Conservation (phyloP, 2,888 invertebrate genomes). For the Protodeltote pygarga region DNA sequence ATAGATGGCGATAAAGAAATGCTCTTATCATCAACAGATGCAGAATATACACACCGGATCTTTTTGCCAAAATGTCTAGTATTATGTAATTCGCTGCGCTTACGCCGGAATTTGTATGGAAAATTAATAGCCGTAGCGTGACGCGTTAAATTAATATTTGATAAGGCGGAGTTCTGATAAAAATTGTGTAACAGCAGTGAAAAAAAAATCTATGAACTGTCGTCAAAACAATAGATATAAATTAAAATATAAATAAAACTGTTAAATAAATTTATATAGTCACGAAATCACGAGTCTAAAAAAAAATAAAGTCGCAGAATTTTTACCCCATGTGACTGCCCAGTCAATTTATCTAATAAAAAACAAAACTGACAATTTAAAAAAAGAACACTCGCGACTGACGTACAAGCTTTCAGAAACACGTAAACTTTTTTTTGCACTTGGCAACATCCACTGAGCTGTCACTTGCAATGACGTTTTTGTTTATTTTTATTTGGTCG, state of each 20-base stretch:
- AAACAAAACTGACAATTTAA: conserved; percentile 4
- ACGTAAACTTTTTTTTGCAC: conserved; percentile 15
- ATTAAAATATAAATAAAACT: too few species aligned
- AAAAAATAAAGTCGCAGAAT: too few species aligned
- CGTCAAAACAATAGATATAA: too few species aligned
- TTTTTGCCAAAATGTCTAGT: conserved; percentile 15
- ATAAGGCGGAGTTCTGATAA: conserved; percentile 46
- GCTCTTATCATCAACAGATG: background rate
- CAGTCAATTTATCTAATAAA: conserved; percentile 4
- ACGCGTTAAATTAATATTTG: conserved; percentile 59
- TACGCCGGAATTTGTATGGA: conserved; percentile 35
- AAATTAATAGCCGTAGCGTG: conserved; percentile 52
- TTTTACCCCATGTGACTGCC: too few species aligned
- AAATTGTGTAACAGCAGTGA: conserved; percentile 24
- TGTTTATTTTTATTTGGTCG: conserved; percentile 24
- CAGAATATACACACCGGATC: too few species aligned
- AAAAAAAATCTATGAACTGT: conserved; percentile 14
- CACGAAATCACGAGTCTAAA: too few species aligned
- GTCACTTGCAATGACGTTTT: conserved; percentile 28
- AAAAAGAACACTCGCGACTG: conserved; percentile 12
- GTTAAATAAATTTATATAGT: too few species aligned
- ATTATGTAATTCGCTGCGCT: conserved; percentile 29
- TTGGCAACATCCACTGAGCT: conserved; percentile 27
- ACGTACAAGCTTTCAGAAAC: conserved; percentile 24
- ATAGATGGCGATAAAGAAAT: background rate